Evolutionary conservation across 2,113 vertebrate species (phyloP).

Genomic region (Suncus etruscus): DNA sequence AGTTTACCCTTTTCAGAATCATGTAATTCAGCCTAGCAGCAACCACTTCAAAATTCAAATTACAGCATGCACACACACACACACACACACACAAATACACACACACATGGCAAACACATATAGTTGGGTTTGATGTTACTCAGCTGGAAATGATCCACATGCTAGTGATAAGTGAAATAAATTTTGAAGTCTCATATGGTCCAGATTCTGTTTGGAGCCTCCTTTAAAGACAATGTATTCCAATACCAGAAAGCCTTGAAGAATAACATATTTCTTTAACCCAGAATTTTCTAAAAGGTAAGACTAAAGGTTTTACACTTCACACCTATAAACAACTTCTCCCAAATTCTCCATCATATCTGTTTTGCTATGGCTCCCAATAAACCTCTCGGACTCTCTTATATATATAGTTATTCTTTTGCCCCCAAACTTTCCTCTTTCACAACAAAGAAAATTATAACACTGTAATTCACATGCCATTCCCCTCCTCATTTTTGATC

Average conservation of each 20-base stretch:
- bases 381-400: constrained; percentile 38
- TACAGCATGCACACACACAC: neutral
- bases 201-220: constrained; percentile 5
- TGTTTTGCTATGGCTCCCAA: neutral
- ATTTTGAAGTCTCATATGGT: neutral
- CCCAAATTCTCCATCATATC: neutral
- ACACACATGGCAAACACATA: constrained; percentile 41
- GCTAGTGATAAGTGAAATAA: constrained; percentile 50
- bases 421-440: neutral
- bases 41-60: constrained; percentile 64
- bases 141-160: constrained; percentile 5
- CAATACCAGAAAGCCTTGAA: constrained; percentile 32
- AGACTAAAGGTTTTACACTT: neutral
- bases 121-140: constrained; percentile 47
- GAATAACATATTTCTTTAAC: constrained; percentile 8
- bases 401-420: constrained; percentile 22
- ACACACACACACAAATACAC: neutral
- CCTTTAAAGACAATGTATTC: constrained; percentile 16
- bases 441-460: neutral
- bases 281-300: constrained; percentile 23
- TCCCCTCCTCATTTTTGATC: constrained; percentile 48
- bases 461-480: neutral
- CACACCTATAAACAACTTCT: neutral
- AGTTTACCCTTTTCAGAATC: constrained; percentile 53
- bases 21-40: constrained; percentile 45